Percentiles rank a stretch among this genome's conserved stretches.
Conservation (phyloP, 2,113 vertebrate genomes). For the Sturnira hondurensis region DNA sequence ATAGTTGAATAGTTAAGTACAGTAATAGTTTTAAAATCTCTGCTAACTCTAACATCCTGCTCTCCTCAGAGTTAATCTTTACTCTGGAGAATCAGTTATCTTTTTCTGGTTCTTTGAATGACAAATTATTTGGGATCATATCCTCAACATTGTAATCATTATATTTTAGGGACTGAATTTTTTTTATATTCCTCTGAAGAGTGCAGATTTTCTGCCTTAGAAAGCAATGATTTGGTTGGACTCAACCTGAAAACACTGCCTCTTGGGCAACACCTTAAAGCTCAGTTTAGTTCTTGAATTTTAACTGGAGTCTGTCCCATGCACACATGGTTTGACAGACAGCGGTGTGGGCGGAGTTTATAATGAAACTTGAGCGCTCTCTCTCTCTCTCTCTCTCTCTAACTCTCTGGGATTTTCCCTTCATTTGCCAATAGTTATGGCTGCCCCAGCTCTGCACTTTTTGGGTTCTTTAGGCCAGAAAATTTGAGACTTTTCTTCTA, state of each 20-base stretch:
- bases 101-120: background rate
- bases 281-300: background rate
- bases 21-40: background rate
- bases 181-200: background rate
- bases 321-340: background rate
- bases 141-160: background rate
- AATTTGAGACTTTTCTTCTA: background rate
- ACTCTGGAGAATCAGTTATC: background rate
- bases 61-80: background rate
- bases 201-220: background rate
- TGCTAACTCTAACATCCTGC: background rate
- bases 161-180: background rate
- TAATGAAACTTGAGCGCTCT: background rate
- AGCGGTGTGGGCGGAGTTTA: background rate
- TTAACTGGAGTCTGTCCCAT: background rate
- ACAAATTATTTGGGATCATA: background rate
- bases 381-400: background rate
- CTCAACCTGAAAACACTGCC: background rate
- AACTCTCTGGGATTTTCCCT: background rate
- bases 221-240: background rate
- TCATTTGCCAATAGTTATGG: background rate
- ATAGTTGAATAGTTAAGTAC: background rate
- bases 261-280: background rate
- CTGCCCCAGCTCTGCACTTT: background rate
- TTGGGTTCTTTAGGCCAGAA: background rate